Base-by-base conservation (phyloP, 2,797 vertebrate genomes). In the Danio albolineatus region DNA sequence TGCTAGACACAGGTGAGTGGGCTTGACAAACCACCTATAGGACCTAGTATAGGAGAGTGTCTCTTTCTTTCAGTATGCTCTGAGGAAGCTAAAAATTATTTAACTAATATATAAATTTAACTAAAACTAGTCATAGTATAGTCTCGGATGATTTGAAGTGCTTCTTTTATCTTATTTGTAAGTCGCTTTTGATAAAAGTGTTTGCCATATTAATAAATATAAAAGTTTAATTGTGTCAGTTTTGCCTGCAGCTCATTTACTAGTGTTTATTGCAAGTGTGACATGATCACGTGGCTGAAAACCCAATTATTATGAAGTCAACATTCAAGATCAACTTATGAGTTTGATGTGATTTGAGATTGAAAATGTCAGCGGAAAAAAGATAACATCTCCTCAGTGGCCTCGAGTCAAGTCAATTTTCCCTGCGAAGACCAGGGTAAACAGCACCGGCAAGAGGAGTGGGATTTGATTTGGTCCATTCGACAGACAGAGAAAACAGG, bases 401-500 rank as follows among this genome's bases (percentile, higher is more conserved):
- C 53, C 4, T 43, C 0, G 41, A 76, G 51, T 71, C 79, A 66
- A 70, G 64, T 38, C 16, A 77, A 64, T 73, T 73, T 76, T 49
- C 60, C 53, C 48, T 44, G 36, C 19, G 19, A 51, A 72, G 70
- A 73, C 8, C 19, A 82, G 60, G 76, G 21, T 73, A 73, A 53
- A 82, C 41, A 76, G 51, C 51, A 60, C 43, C 28, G 69, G 54
- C 28, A 19, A 66, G 62, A 61, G 57, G n/a, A 67, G n/a, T 74
- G 57, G 19, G 62, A 79, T 62, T 60, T 69, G 44, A 76, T 64
- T 71, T 71, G 54, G 53, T 21, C 60, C 2, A 12, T 36, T 17
- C 10, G 46, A 60, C 66, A 83, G 66, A 83, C 67, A 72, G 72
- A 76, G 57, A 59, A 51, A 67, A 75, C 41, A 71, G 16, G 44